phyloP scores from a whole-genome alignment of 2,113 vertebrate species.

The Orientallactaga bullata region DNA sequence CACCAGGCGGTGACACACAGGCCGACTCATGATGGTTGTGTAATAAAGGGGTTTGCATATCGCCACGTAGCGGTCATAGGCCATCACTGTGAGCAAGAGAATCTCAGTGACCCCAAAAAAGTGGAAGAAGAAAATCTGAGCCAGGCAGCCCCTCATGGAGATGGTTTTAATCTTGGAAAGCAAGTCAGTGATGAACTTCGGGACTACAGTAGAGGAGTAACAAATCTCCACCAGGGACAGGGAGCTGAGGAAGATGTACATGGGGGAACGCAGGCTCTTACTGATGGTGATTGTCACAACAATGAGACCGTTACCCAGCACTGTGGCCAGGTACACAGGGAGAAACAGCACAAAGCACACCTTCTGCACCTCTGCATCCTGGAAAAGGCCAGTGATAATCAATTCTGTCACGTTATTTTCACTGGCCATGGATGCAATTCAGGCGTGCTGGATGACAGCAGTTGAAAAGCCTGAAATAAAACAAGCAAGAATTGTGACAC shows the following conservation, averaged over 20 bases:
- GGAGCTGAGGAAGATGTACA: conserved; percentile 79
- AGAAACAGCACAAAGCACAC: conserved; percentile 67
- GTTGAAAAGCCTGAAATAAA: not conserved
- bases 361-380: conserved; percentile 1
- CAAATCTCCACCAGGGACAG: conserved; percentile 76
- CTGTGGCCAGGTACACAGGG: conserved; percentile 53
- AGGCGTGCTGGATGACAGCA: not conserved
- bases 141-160: conserved; percentile 59
- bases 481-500: not conserved
- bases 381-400: conserved; percentile 68
- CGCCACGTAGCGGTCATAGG: conserved; percentile 64
- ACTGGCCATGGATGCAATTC: not conserved
- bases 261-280: conserved; percentile 67
- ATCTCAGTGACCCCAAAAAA: conserved; percentile 68
- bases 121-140: conserved; percentile 71
- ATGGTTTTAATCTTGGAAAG: conserved; percentile 68
- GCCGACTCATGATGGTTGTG: conserved; percentile 47
- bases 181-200: conserved; percentile 72
- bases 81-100: conserved; percentile 72
- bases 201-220: conserved; percentile 67
- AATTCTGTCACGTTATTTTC: conserved; percentile 56
- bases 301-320: conserved; percentile 69
- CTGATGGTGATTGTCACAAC: conserved; percentile 50
- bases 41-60: conserved; percentile 74
- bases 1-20: conserved; percentile 45